A percentile compares a stretch with the other conserved stretches of the same genome.
These are phyloP conservation scores for Oxycera nigricornis DNA, from an alignment of 2,888 invertebrate species.

Conservation along the genomic window DNA sequence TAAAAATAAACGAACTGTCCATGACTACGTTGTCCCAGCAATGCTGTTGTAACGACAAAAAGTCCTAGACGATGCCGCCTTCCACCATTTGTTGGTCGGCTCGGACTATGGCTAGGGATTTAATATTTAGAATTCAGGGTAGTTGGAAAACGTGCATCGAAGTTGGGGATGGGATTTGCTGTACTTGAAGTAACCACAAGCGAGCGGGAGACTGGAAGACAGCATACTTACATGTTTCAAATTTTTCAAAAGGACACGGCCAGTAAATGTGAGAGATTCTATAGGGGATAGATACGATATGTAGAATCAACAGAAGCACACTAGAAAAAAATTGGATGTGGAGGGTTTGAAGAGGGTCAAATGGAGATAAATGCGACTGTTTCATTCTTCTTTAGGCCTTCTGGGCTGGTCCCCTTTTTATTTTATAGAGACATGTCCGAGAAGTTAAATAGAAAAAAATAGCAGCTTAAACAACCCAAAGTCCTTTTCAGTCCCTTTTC, in stretches of 20 bases:
- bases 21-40: too few relatives aligned
- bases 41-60: neutral
- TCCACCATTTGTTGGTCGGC: neutral
- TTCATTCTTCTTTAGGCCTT: conserved; percentile 39
- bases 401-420: conserved; percentile 21
- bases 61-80: neutral
- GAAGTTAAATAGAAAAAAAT: conserved; percentile 11
- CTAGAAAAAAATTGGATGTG: conserved; percentile 31
- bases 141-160: conserved; percentile 7
- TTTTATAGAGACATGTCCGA: conserved; percentile 29
- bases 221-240: conserved; percentile 50
- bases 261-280: conserved; percentile 15
- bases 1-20: too few relatives aligned
- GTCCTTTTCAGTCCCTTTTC: conserved; percentile 34
- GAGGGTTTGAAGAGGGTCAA: conserved; percentile 63
- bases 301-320: conserved; percentile 45
- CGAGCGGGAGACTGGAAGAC: conserved; percentile 44
- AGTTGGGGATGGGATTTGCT: conserved; percentile 21
- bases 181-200: conserved; percentile 24
- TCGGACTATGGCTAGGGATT: conserved; percentile 22
- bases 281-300: conserved; percentile 42
- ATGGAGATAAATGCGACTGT: conserved; percentile 61
- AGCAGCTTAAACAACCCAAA: neutral
- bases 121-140: conserved; percentile 29
- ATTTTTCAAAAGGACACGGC: conserved; percentile 48